Conservation (phyloP, 2,888 invertebrate species). For the Elmis aenea region DNA sequence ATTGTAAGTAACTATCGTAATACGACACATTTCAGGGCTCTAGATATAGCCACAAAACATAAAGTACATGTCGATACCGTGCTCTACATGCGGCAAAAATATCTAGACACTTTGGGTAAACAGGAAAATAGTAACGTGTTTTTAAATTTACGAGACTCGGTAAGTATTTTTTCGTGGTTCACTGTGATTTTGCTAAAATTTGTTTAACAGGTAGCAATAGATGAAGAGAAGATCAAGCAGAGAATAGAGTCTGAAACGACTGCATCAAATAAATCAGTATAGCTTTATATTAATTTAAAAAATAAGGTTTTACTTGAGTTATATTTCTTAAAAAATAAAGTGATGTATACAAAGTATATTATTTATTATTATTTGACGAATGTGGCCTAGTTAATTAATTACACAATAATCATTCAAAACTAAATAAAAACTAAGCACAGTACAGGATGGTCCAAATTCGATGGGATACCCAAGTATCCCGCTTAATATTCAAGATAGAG, state of each 20-base stretch:
- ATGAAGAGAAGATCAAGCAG: slow-evolving; percentile 47
- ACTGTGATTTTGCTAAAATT: slow-evolving; percentile 1
- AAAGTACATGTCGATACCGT: slow-evolving; percentile 69
- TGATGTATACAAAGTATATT: too few relatives aligned
- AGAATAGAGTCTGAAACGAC: slow-evolving; percentile 47
- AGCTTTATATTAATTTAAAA: too few relatives aligned
- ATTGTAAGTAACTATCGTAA: background rate
- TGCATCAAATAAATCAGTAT: too few relatives aligned
- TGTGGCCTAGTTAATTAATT: too few relatives aligned
- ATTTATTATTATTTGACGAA: too few relatives aligned
- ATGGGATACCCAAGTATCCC: too few relatives aligned
- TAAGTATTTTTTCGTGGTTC: slow-evolving; percentile 27
- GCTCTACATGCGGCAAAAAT: slow-evolving; percentile 60
- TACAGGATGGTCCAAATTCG: too few relatives aligned
- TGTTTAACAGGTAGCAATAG: slow-evolving; percentile 39
- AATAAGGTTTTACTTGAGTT: too few relatives aligned
- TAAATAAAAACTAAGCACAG: too few relatives aligned
- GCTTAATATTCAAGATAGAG: too few relatives aligned
- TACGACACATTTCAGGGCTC: slow-evolving; percentile 50
- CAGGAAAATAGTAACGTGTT: slow-evolving; percentile 55
- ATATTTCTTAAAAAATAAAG: too few relatives aligned
- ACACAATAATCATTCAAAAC: too few relatives aligned
- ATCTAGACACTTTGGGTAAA: slow-evolving; percentile 55
- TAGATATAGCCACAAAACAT: slow-evolving; percentile 69
- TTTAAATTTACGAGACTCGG: slow-evolving; percentile 44